Base-by-base conservation (phyloP, 2,888 invertebrate species). In the Hypercompe scribonia region DNA sequence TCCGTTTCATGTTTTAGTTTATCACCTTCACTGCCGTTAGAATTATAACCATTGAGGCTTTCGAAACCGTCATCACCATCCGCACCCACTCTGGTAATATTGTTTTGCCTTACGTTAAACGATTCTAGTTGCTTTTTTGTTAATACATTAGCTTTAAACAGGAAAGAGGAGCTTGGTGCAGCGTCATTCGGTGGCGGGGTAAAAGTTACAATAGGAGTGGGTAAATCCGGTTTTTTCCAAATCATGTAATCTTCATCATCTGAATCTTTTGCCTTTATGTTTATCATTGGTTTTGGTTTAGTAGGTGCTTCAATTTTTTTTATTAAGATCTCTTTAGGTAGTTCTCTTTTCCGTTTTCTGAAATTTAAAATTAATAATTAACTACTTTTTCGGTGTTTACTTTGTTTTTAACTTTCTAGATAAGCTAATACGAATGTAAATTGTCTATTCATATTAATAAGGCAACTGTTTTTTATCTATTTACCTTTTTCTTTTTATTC, bases 1-100 rank as follows among this genome's bases (percentile, higher is more conserved):
- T 77, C 81, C 70, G 75, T 77, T 61, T 84, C 84, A 82, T 81
- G 84, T 75, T 86, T 87, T 34, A 77, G 50, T 78, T 86, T 91
- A 61, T 95, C 95, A 64, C 87, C 92, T 77, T 96, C 95, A 81
- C 97, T 97, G 71, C 96, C 96, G 86, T 97, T 97, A 0, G 98
- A 98, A 80, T 97, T 97, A 88, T 98, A 98, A 18, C 98, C 98
- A 85, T 98, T 98, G 15, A 98, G 96, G 90, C 98, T 98, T 93
- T 98, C 98, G 86, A 98, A 98, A 24, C 98, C 98, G 88, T 98
- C 98, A 87, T 98, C 98, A 88, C 98, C 96, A 76, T 96, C 96
- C 42, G 94, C 93, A 65, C 94, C 90, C 0, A 91, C 89, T 85
- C 89, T 88, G 0, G 90, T 87, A 61, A 88, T 83, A 64, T 89